Conservation (phyloP, 2,113 vertebrate species). For the Lucifuga dentata region DNA sequence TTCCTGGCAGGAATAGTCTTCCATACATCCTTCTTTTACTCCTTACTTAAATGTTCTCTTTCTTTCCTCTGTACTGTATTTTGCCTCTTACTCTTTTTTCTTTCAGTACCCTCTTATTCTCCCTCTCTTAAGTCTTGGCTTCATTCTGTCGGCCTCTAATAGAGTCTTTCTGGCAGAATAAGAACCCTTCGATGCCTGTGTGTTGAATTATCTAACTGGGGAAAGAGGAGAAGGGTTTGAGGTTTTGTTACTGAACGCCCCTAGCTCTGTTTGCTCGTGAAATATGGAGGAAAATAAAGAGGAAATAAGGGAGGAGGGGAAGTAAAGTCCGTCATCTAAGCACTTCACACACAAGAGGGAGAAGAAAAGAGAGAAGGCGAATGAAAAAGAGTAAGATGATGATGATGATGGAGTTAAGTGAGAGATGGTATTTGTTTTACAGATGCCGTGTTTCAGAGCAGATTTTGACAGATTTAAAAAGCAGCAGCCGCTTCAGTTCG, state of each 20-base stretch:
- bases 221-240: conserved; percentile 65
- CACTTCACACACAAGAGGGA: background rate
- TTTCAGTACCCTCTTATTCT: conserved; percentile 1
- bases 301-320: background rate
- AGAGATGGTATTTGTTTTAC: background rate
- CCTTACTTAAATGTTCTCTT: conserved; percentile 21
- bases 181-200: conserved; percentile 71
- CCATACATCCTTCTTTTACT: background rate
- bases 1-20: background rate
- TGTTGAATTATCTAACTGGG: conserved; percentile 71
- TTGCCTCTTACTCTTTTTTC: conserved; percentile 7
- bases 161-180: conserved; percentile 62
- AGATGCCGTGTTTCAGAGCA: background rate
- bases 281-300: conserved; percentile 2
- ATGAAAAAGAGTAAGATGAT: background rate
- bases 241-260: conserved; percentile 55
- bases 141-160: conserved; percentile 36
- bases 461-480: background rate
- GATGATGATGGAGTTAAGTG: background rate
- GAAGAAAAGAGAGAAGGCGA: background rate
- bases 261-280: conserved; percentile 30
- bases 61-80: conserved; percentile 24
- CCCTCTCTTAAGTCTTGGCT: conserved; percentile 39
- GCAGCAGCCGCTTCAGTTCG: background rate
- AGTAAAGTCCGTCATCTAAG: no score